Percentiles rank a stretch among this genome's conserved stretches.
Conservation (phyloP, 2,888 invertebrate species). For the Cosmia pyralina region DNA sequence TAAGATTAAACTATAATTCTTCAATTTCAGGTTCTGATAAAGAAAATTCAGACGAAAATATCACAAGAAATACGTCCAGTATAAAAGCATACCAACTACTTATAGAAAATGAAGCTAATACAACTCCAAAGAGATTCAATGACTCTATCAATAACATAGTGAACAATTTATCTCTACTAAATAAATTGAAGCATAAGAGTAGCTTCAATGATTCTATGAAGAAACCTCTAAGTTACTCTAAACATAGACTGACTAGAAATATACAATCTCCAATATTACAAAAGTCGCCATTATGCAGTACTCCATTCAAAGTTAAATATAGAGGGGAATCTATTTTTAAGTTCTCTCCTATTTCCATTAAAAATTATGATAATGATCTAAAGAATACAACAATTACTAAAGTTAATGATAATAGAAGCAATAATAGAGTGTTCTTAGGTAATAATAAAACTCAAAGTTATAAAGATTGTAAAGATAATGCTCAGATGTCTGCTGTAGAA, state of each 20-base stretch:
- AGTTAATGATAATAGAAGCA: conserved; percentile 64
- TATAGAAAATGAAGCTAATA: conserved; percentile 75
- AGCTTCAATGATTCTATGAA: conserved; percentile 65
- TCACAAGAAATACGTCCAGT: conserved; percentile 73
- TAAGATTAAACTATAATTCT: not conserved
- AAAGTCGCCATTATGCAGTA: conserved; percentile 82
- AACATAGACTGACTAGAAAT: conserved; percentile 71
- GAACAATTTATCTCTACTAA: conserved; percentile 75
- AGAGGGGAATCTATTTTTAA: conserved; percentile 83
- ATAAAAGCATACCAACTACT: conserved; percentile 77
- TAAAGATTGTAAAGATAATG: conserved; percentile 38
- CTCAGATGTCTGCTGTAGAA: not conserved
- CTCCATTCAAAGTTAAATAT: conserved; percentile 83
- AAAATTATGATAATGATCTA: conserved; percentile 66
- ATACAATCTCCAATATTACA: conserved; percentile 69
- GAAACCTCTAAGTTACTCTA: conserved; percentile 51
- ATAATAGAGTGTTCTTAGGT: conserved; percentile 63
- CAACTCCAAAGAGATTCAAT: conserved; percentile 68
- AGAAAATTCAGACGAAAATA: conserved; percentile 75
- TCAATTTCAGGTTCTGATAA: conserved; percentile 81
- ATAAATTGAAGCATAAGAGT: conserved; percentile 67
- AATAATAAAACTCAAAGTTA: conserved; percentile 46
- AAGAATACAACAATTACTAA: conserved; percentile 66
- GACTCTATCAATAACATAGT: conserved; percentile 82
- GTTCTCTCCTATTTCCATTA: conserved; percentile 80